phyloP scores from a whole-genome alignment of 2,888 invertebrate species.

The Notodonta ziczac region DNA sequence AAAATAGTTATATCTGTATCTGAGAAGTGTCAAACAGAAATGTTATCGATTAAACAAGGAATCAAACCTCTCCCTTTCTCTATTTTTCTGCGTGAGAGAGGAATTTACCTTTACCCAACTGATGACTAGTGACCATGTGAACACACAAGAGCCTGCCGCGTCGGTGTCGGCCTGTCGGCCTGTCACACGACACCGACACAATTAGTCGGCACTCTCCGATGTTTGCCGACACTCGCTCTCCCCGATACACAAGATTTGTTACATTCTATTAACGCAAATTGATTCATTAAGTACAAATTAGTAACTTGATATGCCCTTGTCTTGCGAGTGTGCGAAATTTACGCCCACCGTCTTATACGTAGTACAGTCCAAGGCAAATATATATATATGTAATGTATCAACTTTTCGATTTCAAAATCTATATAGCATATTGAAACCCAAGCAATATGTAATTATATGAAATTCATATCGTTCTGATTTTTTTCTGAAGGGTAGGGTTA shows the following conservation, averaged over 20 bases:
- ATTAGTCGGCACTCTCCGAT: slow-evolving; percentile 43
- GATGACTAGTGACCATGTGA: slow-evolving; percentile 5
- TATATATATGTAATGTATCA: no score
- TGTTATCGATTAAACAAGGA: no score
- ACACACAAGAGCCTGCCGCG: neutral
- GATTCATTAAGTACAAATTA: slow-evolving; percentile 25
- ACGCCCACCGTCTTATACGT: neutral
- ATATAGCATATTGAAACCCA: no score
- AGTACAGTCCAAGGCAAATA: neutral
- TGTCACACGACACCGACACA: slow-evolving; percentile 34
- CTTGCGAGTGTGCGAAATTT: neutral
- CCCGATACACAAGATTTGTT: slow-evolving; percentile 19
- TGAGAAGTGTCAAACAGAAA: no score
- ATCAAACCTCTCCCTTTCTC: no score
- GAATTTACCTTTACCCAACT: neutral
- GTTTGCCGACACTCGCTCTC: slow-evolving; percentile 35
- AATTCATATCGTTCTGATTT: no score
- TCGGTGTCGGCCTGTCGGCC: neutral
- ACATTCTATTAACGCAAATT: slow-evolving; percentile 13
- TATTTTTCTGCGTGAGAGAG: neutral
- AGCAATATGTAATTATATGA: neutral
- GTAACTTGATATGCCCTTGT: slow-evolving; percentile 5
- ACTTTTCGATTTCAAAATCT: no score
- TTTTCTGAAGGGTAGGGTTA: no score
- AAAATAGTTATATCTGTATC: no score